Percentiles rank a stretch among this genome's conserved stretches.
These are phyloP conservation scores for Tribolium castaneum DNA, from an alignment of 1,140 invertebrate species.

Conservation along the genomic window DNA sequence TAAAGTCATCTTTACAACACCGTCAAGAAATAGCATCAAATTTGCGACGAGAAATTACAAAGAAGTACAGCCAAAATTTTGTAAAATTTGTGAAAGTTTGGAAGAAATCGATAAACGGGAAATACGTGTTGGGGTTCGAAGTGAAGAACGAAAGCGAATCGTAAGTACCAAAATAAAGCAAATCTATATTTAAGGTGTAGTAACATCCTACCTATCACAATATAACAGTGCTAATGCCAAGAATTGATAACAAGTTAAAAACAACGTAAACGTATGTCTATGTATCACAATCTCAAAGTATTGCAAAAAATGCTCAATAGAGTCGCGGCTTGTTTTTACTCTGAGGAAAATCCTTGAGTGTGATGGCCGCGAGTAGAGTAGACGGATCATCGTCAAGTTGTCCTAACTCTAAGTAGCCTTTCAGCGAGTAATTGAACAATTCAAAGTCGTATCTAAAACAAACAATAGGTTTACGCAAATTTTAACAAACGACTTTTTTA, in stretches of 20 bases:
- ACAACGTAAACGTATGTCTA: neutral
- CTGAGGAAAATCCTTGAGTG: slow-evolving; percentile 55
- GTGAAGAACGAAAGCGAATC: slow-evolving; percentile 38
- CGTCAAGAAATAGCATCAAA: neutral
- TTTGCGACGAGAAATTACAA: slow-evolving; percentile 11
- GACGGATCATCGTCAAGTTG: slow-evolving; percentile 60
- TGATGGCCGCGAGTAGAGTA: slow-evolving; percentile 58
- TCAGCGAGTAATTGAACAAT: slow-evolving; percentile 83
- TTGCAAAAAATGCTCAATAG: slow-evolving; percentile 33
- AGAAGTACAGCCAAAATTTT: neutral
- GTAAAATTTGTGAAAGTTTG: slow-evolving; percentile 12
- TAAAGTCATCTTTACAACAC: neutral
- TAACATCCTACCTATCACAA: slow-evolving; percentile 43
- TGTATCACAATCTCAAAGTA: slow-evolving; percentile 37
- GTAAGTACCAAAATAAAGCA: slow-evolving; percentile 43
- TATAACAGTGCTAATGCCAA: slow-evolving; percentile 40
- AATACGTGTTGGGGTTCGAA: slow-evolving; percentile 46
- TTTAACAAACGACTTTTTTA: slow-evolving; percentile 53
- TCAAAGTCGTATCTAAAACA: slow-evolving; percentile 83
- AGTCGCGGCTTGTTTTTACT: slow-evolving; percentile 40
- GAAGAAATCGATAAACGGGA: slow-evolving; percentile 46
- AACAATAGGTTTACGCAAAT: too few relatives aligned
- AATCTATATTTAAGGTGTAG: slow-evolving; percentile 37
- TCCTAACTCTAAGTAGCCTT: slow-evolving; percentile 77
- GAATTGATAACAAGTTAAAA: slow-evolving; percentile 29